These are phyloP conservation scores for Phenganax stokvisi DNA, from an alignment of 92 coral and sea anemone species.

Conservation along the genomic window DNA sequence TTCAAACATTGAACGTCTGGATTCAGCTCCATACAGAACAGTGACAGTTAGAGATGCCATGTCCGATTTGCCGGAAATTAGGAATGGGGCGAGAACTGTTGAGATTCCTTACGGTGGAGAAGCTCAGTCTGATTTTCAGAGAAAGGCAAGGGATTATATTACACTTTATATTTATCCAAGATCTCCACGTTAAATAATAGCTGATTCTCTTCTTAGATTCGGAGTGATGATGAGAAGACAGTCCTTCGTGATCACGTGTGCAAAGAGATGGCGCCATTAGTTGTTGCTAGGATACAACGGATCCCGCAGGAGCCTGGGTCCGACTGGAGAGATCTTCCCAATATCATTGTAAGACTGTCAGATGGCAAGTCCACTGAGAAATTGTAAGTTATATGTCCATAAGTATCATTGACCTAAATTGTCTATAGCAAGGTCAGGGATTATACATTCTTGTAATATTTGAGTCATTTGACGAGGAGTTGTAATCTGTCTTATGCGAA, in stretches of 20 bases:
- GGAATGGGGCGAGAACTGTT: conserved; percentile 64
- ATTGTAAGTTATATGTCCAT: conserved; percentile 59
- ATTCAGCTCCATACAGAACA: conserved; percentile 91
- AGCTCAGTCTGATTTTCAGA: conserved; percentile 82
- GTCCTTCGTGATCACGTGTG: conserved; percentile 88
- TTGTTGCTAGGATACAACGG: conserved; percentile 82
- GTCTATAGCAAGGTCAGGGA: not conserved
- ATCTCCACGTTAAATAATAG: not conserved
- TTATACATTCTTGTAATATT: not conserved
- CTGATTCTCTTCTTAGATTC: conserved; percentile 56
- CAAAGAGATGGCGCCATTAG: conserved; percentile 90
- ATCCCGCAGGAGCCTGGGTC: conserved; percentile 94
- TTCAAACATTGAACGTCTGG: conserved; percentile 81
- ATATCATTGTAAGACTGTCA: conserved; percentile 58
- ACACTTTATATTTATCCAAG: too few relatives aligned
- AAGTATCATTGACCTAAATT: not conserved
- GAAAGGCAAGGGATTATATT: conserved; percentile 51
- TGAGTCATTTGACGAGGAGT: too few relatives aligned
- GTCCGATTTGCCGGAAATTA: conserved; percentile 91
- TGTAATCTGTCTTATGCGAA: too few relatives aligned
- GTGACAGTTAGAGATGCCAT: conserved; percentile 95
- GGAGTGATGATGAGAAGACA: conserved; percentile 78
- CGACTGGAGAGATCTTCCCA: conserved; percentile 97
- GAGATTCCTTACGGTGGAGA: conserved; percentile 82
- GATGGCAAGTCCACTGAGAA: conserved; percentile 67